Conservation (phyloP, 1,140 invertebrate species). For the Halyomorpha halys region DNA sequence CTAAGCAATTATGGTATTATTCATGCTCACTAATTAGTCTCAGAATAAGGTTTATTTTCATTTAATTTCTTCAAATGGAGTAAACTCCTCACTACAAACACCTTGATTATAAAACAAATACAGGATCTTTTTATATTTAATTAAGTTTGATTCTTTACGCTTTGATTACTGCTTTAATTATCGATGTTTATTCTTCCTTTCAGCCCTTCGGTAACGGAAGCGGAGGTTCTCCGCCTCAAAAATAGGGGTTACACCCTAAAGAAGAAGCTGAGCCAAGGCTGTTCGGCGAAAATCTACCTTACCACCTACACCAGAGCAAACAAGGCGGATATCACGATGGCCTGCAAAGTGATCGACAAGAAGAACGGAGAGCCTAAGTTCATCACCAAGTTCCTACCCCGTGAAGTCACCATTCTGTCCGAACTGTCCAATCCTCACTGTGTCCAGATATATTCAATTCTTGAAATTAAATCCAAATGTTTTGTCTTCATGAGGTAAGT, state of each 20-base stretch:
- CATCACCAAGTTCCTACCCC: slow-evolving; percentile 73
- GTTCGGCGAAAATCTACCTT: slow-evolving; percentile 18
- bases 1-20: too few relatives aligned
- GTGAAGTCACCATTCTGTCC: slow-evolving; percentile 79
- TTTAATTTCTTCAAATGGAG: too few relatives aligned
- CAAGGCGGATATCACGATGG: slow-evolving; percentile 35
- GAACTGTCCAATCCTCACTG: slow-evolving; percentile 81
- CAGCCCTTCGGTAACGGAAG: not conserved
- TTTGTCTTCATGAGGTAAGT: slow-evolving; percentile 20
- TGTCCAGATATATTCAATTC: slow-evolving; percentile 75
- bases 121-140: too few relatives aligned
- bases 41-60: too few relatives aligned
- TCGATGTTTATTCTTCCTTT: too few relatives aligned
- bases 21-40: too few relatives aligned
- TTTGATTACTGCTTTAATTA: too few relatives aligned
- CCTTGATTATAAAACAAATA: too few relatives aligned
- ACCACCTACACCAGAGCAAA: not conserved
- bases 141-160: too few relatives aligned
- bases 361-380: slow-evolving; percentile 58
- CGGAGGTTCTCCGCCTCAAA: not conserved
- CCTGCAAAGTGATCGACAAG: slow-evolving; percentile 65
- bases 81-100: too few relatives aligned
- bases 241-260: slow-evolving; percentile 14
- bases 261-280: slow-evolving; percentile 12
- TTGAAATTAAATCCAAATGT: slow-evolving; percentile 57